phyloP scores from a whole-genome alignment of 2,797 vertebrate genomes.

The Enteromius unitaeniatus region DNA sequence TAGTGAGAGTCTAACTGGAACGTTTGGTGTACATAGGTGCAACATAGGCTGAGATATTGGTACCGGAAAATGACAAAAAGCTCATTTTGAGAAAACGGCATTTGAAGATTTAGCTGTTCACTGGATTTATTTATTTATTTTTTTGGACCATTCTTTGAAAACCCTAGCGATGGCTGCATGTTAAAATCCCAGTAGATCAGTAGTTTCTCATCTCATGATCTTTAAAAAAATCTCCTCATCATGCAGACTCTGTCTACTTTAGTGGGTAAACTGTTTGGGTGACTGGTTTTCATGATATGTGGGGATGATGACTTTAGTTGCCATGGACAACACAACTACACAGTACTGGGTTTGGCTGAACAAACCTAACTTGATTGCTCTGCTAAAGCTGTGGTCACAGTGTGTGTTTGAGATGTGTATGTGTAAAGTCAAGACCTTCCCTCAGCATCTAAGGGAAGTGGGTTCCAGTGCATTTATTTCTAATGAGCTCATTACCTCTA shows the following conservation, averaged over 20 bases:
- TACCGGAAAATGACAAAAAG: no score
- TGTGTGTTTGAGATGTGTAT: not conserved
- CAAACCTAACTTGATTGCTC: slow-evolving; percentile 5
- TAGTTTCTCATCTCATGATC: not conserved
- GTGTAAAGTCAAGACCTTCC: not conserved
- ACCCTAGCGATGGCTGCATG: not conserved
- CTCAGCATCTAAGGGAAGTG: not conserved
- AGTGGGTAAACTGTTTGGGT: not conserved
- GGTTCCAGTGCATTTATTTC: not conserved
- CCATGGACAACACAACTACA: slow-evolving; percentile 23
- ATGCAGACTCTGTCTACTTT: not conserved
- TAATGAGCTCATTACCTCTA: not conserved
- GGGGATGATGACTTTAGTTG: slow-evolving; percentile 27
- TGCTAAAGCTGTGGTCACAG: not conserved
- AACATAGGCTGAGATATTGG: no score
- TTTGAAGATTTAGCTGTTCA: no score
- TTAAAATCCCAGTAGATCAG: not conserved
- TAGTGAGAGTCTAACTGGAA: no score
- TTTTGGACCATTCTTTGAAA: not conserved
- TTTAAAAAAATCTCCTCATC: not conserved
- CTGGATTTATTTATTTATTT: no score
- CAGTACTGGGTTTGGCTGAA: not conserved
- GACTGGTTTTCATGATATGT: slow-evolving; percentile 14
- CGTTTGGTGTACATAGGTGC: no score
- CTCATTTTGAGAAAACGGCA: no score